phyloP scores from a whole-genome alignment of 1,140 invertebrate genomes.

The Muscidifurax raptorellus region DNA sequence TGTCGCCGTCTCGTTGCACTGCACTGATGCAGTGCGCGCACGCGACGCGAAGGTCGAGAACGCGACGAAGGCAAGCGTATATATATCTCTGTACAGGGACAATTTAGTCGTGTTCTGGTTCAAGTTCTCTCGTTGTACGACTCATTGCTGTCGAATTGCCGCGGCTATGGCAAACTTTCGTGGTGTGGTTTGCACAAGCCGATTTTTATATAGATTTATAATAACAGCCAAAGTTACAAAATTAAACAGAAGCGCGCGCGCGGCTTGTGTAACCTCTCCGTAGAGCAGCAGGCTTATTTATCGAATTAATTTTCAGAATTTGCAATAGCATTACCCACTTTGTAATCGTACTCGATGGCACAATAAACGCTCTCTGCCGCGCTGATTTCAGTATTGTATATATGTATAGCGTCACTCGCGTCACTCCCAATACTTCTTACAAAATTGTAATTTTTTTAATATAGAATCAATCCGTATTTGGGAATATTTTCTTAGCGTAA shows the following conservation, averaged over 20 bases:
- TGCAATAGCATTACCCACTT: conserved; percentile 19
- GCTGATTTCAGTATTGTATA: conserved; percentile 18
- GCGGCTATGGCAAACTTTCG: too few species aligned
- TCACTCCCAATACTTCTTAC: background rate
- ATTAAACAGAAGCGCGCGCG: conserved; percentile 4
- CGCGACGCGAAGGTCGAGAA: background rate
- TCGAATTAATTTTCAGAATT: conserved; percentile 1
- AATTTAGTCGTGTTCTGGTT: background rate
- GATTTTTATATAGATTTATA: background rate
- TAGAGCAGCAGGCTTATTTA: conserved; percentile 50
- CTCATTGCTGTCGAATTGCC: background rate
- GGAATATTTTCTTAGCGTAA: too few species aligned
- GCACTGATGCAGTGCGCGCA: background rate
- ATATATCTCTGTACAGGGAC: background rate
- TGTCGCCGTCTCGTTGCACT: background rate
- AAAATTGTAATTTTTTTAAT: background rate
- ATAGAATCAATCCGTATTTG: too few species aligned
- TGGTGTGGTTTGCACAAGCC: background rate
- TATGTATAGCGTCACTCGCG: background rate
- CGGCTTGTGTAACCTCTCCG: conserved; percentile 45
- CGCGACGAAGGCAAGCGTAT: background rate
- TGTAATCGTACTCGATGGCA: conserved; percentile 16
- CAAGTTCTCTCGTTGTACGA: background rate
- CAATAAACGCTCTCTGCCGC: conserved; percentile 11
- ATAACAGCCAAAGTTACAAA: conserved; percentile 11